A percentile compares a stretch with the other conserved stretches of the same genome.
phyloP scores from a whole-genome alignment of 2,888 invertebrate species.

The Dimorphilus gyrociliatus region DNA sequence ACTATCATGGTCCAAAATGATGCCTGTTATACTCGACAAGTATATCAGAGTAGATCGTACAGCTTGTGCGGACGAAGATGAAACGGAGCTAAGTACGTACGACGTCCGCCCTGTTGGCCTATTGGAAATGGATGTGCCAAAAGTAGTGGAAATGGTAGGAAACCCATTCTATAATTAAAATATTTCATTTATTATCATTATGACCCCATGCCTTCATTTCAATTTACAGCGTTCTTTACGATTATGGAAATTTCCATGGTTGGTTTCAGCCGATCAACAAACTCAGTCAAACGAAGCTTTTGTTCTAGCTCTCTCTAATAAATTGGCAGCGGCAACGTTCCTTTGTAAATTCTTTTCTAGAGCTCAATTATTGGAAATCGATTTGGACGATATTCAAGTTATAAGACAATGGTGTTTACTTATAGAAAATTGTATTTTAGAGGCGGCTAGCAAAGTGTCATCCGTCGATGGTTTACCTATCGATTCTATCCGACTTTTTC shows the following conservation, averaged over 20 bases:
- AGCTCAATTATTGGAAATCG: constrained; percentile 9
- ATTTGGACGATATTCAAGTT: constrained; percentile 9
- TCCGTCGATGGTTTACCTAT: constrained; percentile 10
- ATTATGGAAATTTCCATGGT: constrained; percentile 14
- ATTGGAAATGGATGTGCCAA: constrained; percentile 12
- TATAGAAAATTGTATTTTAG: constrained; percentile 14
- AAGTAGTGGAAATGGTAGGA: no score
- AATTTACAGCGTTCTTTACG: constrained; percentile 8
- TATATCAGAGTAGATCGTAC: constrained; percentile 13
- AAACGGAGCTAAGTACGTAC: constrained; percentile 13
- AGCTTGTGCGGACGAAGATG: constrained; percentile 8
- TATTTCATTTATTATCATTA: no score
- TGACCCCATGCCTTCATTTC: no score
- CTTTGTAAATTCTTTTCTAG: constrained; percentile 10
- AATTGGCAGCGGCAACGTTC: constrained; percentile 12
- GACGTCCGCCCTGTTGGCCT: constrained; percentile 15
- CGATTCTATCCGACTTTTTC: constrained; percentile 11
- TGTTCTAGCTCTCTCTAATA: constrained; percentile 11
- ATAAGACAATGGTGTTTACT: constrained; percentile 12
- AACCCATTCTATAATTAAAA: no score
- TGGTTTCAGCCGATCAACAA: constrained; percentile 14
- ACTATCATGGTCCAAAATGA: constrained; percentile 12
- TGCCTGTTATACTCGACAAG: constrained; percentile 12
- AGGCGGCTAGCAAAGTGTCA: constrained; percentile 10
- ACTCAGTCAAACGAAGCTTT: constrained; percentile 11